phyloP scores from a whole-genome alignment of 2,113 vertebrate species.

The Platycercus adscitus region DNA sequence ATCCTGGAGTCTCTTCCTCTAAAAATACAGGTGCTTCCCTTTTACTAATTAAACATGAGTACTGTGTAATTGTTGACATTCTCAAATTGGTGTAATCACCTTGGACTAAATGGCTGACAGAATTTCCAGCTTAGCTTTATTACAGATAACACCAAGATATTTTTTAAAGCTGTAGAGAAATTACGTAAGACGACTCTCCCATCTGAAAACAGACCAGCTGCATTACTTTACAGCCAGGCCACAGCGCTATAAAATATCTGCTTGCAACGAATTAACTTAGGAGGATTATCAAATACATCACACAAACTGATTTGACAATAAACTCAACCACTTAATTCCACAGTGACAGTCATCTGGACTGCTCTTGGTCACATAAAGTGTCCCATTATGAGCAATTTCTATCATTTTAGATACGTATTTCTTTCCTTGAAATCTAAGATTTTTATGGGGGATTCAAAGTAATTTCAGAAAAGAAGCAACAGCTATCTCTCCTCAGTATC shows the following conservation, averaged over 20 bases:
- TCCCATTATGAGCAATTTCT: not conserved
- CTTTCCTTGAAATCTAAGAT: not conserved
- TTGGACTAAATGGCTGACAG: conserved; percentile 22
- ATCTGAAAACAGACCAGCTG: not conserved
- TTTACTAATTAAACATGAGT: conserved; percentile 74
- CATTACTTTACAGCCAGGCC: not conserved
- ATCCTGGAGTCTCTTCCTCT: conserved; percentile 74
- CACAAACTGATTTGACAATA: not conserved
- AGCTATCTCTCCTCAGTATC: not conserved
- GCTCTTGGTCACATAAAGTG: not conserved
- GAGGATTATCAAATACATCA: conserved; percentile 17
- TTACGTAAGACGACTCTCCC: not conserved
- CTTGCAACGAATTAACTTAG: not conserved
- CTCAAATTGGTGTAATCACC: conserved; percentile 52
- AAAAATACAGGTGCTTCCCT: conserved; percentile 82
- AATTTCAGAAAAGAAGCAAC: not conserved
- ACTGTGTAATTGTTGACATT: conserved; percentile 51
- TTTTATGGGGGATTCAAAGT: rapidly evolving
- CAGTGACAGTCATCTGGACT: not conserved
- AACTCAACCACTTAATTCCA: not conserved
- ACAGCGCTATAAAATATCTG: not conserved
- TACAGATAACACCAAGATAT: conserved; percentile 16
- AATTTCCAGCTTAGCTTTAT: conserved; percentile 36
- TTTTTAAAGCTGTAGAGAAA: conserved; percentile 30
- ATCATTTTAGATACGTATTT: not conserved